These are phyloP conservation scores for Cosmia pyralina DNA, from an alignment of 2,888 invertebrate species.

Conservation along the genomic window DNA sequence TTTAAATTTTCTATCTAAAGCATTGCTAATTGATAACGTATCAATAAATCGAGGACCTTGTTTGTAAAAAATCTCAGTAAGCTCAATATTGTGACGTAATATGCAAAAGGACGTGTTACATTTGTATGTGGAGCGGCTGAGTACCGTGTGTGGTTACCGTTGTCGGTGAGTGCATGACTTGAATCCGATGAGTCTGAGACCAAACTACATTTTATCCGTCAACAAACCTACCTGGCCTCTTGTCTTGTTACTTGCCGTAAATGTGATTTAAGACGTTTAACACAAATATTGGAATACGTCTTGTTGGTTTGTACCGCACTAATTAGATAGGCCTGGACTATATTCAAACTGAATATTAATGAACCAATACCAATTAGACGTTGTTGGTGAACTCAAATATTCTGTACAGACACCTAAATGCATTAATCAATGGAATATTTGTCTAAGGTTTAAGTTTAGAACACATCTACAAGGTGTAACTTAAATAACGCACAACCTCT, in stretches of 20 bases:
- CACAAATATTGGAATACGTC: conserved; percentile 87
- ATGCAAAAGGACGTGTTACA: conserved; percentile 67
- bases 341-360: conserved; percentile 81
- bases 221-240: conserved; percentile 85
- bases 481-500: too few relatives aligned
- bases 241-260: conserved; percentile 85
- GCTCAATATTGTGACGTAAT: conserved; percentile 50
- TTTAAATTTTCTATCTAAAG: background rate
- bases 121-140: conserved; percentile 69
- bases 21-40: background rate
- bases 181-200: conserved; percentile 82
- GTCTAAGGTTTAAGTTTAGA: conserved; percentile 5
- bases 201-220: conserved; percentile 86
- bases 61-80: conserved; percentile 7
- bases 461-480: background rate
- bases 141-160: conserved; percentile 76
- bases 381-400: conserved; percentile 51
- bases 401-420: conserved; percentile 33
- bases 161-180: conserved; percentile 80
- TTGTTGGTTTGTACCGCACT: conserved; percentile 78
- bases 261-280: conserved; percentile 88
- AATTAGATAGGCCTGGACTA: conserved; percentile 82
- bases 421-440: conserved; percentile 24
- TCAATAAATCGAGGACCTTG: background rate
- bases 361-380: conserved; percentile 70